phyloP scores from a whole-genome alignment of 2,113 vertebrate species.

The Azemiops feae region DNA sequence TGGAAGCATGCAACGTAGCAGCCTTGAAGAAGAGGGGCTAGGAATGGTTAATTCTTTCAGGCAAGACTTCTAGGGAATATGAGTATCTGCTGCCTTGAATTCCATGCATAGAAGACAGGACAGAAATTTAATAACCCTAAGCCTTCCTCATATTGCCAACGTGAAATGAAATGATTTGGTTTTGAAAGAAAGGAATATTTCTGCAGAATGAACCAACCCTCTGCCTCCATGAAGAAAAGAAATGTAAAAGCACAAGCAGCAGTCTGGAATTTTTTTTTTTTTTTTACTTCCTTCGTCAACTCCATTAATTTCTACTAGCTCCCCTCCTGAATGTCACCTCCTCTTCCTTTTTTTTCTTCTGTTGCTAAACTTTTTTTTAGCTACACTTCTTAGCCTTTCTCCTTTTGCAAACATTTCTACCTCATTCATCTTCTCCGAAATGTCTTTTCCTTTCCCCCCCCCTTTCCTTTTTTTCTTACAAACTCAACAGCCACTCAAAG shows the following conservation, averaged over 20 bases:
- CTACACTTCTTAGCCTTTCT: background rate
- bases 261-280: background rate
- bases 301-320: background rate
- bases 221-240: background rate
- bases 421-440: background rate
- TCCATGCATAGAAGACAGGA: background rate
- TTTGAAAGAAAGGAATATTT: background rate
- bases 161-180: background rate
- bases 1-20: background rate
- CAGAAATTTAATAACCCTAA: background rate
- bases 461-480: slow-evolving; percentile 14
- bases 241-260: background rate
- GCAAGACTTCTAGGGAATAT: background rate
- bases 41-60: background rate
- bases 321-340: slow-evolving; percentile 1
- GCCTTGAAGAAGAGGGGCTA: background rate
- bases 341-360: background rate
- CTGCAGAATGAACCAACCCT: background rate
- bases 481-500: slow-evolving; percentile 16
- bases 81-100: background rate
- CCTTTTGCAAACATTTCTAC: background rate
- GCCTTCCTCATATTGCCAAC: background rate
- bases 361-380: background rate
- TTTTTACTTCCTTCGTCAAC: background rate
- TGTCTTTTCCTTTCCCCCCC: background rate